Evolutionary conservation across 2,797 vertebrate species (phyloP).

Genomic region (Rachycentron canadum): DNA sequence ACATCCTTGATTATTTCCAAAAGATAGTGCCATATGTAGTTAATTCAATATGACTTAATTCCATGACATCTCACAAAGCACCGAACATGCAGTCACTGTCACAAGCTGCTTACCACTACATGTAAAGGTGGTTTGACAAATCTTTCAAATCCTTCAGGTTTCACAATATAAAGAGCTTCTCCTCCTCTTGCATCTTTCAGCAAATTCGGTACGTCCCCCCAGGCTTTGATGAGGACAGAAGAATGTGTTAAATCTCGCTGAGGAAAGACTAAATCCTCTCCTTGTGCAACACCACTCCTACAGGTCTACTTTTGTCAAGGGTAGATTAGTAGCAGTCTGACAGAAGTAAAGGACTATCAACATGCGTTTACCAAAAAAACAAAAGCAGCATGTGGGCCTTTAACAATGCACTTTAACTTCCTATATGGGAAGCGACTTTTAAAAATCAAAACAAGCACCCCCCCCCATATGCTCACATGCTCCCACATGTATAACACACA

Average conservation of each 20-base stretch:
- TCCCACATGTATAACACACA: conserved; percentile 50
- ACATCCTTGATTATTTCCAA: conserved; percentile 37
- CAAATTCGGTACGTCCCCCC: conserved; percentile 64
- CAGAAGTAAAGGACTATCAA: conserved; percentile 11
- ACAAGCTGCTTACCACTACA: conserved; percentile 34
- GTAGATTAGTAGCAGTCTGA: conserved; percentile 23
- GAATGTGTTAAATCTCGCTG: conserved; percentile 75
- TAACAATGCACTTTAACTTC: conserved; percentile 26
- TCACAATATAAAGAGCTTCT: conserved; percentile 61
- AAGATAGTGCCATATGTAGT: conserved; percentile 13
- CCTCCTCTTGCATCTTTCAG: conserved; percentile 63
- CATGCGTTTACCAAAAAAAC: neutral
- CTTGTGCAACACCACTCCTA: conserved; percentile 74
- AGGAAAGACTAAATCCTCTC: conserved; percentile 73
- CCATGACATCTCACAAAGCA: conserved; percentile 24
- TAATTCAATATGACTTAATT: conserved; percentile 35
- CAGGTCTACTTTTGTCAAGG: conserved; percentile 64
- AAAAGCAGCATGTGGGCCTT: neutral
- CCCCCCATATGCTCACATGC: conserved; percentile 48
- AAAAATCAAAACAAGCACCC: conserved; percentile 35
- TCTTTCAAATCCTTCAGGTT: conserved; percentile 55
- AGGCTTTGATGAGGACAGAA: conserved; percentile 61
- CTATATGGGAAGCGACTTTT: conserved; percentile 25
- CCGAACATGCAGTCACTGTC: conserved; percentile 30
- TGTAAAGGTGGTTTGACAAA: conserved; percentile 56